Evolutionary conservation across 2,888 invertebrate species (phyloP), one percentile per base, ranked within the genome.

Genomic region (Cataglyphis cursor): DNA sequence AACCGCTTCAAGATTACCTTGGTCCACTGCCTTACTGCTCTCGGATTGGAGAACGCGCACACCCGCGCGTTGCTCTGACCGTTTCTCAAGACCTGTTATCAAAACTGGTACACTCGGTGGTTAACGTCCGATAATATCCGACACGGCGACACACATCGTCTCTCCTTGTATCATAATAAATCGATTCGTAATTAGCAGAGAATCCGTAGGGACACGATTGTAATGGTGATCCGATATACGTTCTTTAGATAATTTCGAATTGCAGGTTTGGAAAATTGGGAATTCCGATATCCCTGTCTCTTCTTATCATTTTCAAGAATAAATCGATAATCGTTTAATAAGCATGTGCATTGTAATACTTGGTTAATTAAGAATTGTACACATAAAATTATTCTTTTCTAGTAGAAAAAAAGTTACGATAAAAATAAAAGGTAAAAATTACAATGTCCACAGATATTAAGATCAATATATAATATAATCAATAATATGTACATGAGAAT

Each of bases 1-100:
- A 92, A 90, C 87, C 87, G 87, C 82, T 90, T 85, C 86, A 86
- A 86, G 86, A 88, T 91, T 88, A 90, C 88, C 91, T 90, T 92
- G 91, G 92, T 89, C 92, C 90, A 90, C 88, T 92, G 92, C 88
- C 90, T 92, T 91, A 90, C 89, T 89, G 90, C 87, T 84, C 81
- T 64, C 80, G 85, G 85, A 83, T 84, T 82, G 83, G 80, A 65
- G 83, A 68, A 82, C 90, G 62, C 85, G 57, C 78, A 44, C 83
- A 66, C 78, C 41, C 57, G 31, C 78, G 57, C 72, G 41, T 41
- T 68, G 51, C 78, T 48, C 48, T 21, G 73, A 24, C 31, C 51
- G 28, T 59, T 78, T 61, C 74, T 75, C 75, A 57, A 82, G 88
- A 85, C 85, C 90, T 86, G 90, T 91, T 89, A 90, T 91, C 90